These are phyloP conservation scores for Galleria mellonella DNA, from an alignment of 1,140 invertebrate species.

Conservation along the genomic window DNA sequence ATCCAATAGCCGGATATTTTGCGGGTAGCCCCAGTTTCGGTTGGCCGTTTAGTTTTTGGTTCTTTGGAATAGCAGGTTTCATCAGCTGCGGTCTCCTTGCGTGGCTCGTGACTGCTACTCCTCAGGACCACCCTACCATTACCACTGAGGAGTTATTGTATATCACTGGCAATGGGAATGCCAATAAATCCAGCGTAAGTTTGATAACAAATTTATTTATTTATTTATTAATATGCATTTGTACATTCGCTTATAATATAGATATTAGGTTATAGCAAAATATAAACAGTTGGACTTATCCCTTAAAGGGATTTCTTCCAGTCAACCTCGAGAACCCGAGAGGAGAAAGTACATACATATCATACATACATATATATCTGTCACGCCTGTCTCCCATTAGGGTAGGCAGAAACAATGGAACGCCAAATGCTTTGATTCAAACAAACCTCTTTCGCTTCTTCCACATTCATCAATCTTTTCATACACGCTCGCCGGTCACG, in stretches of 20 bases:
- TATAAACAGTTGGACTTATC: too few relatives aligned
- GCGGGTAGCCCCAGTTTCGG: conserved; percentile 46
- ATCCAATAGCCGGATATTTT: conserved; percentile 65
- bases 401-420: neutral
- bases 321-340: too few relatives aligned
- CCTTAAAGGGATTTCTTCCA: too few relatives aligned
- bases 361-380: neutral
- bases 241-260: too few relatives aligned
- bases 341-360: neutral
- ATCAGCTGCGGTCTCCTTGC: conserved; percentile 49
- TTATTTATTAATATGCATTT: neutral
- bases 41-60: conserved; percentile 75
- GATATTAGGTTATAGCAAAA: too few relatives aligned
- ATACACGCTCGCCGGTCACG: too few relatives aligned
- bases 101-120: conserved; percentile 60
- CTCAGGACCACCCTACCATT: conserved; percentile 76
- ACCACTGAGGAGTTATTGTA: conserved; percentile 74
- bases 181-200: too few relatives aligned
- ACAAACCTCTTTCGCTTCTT: too few relatives aligned
- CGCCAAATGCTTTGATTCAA: too few relatives aligned
- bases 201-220: too few relatives aligned
- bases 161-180: conserved; percentile 39
- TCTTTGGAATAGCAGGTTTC: conserved; percentile 72
- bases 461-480: too few relatives aligned
- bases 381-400: neutral